phyloP scores from a whole-genome alignment of 2,888 invertebrate genomes.

The Pyrrhia umbra region DNA sequence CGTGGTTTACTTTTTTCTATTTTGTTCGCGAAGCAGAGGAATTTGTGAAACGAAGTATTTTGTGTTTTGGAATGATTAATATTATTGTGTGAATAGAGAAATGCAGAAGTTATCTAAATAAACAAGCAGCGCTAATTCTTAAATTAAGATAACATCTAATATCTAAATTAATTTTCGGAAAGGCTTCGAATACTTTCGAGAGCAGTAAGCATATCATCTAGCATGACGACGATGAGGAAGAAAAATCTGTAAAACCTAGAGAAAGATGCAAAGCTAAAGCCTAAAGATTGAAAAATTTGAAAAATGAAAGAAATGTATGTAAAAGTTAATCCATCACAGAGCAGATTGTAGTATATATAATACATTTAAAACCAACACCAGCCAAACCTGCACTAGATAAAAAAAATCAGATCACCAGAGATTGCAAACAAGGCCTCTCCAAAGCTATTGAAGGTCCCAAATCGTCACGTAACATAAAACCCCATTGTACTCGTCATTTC shows the following conservation, averaged over 20 bases:
- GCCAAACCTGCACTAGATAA: conserved; percentile 10
- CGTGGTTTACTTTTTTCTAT: conserved; percentile 67
- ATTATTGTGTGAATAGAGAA: conserved; percentile 23
- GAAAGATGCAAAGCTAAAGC: no score
- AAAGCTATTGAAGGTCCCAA: conserved; percentile 55
- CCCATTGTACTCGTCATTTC: conserved; percentile 78
- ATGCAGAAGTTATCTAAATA: conserved; percentile 17
- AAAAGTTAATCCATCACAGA: background rate
- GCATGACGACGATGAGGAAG: conserved; percentile 16
- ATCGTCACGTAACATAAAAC: conserved; percentile 79
- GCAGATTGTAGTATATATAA: background rate
- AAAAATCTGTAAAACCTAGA: background rate
- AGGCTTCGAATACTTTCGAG: conserved; percentile 27
- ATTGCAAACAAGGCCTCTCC: conserved; percentile 49
- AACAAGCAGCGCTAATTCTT: conserved; percentile 19
- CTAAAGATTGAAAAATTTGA: no score
- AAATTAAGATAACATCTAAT: conserved; percentile 18
- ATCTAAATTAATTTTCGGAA: conserved; percentile 36
- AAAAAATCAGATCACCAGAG: conserved; percentile 34
- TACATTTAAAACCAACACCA: background rate
- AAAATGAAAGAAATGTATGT: background rate
- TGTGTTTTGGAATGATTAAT: conserved; percentile 38
- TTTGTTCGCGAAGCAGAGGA: conserved; percentile 48
- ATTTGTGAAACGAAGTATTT: conserved; percentile 42
- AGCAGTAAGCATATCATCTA: conserved; percentile 17